Evolutionary conservation across 1,140 invertebrate species (phyloP).

Genomic region (Drosophila yakuba): DNA sequence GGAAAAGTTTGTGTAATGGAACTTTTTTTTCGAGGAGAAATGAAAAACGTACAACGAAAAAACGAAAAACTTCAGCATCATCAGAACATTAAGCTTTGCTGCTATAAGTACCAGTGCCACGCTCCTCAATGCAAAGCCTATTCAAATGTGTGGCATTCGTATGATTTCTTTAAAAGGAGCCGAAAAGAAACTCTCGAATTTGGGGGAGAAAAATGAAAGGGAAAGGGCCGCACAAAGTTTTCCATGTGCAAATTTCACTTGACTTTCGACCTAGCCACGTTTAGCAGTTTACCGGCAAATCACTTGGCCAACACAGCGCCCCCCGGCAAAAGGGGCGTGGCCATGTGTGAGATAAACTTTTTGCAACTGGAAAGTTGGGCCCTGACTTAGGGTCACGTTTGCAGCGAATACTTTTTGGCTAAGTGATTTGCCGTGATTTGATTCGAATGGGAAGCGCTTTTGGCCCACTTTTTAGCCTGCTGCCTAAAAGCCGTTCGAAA

Average conservation of each 20-base stretch:
- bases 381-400: constrained; percentile 65
- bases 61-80: constrained; percentile 52
- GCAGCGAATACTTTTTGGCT: constrained; percentile 54
- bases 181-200: constrained; percentile 20
- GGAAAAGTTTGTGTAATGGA: constrained; percentile 62
- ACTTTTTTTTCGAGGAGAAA: constrained; percentile 52
- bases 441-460: constrained; percentile 54
- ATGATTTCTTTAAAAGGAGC: constrained; percentile 63
- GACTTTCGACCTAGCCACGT: constrained; percentile 70
- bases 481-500: constrained; percentile 1
- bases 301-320: constrained; percentile 41
- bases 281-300: constrained; percentile 79
- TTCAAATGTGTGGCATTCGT: constrained; percentile 62
- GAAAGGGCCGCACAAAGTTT: constrained; percentile 47
- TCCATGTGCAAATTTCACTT: constrained; percentile 63
- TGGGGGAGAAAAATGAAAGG: neutral
- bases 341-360: constrained; percentile 34
- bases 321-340: neutral
- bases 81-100: constrained; percentile 35
- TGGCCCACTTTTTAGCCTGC: neutral
- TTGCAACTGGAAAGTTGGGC: constrained; percentile 53
- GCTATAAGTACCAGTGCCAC: constrained; percentile 6
- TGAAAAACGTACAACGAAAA: constrained; percentile 23
- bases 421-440: constrained; percentile 81
- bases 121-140: constrained; percentile 20